phyloP scores from a whole-genome alignment of 2,888 invertebrate genomes.

The Oithona nana region DNA sequence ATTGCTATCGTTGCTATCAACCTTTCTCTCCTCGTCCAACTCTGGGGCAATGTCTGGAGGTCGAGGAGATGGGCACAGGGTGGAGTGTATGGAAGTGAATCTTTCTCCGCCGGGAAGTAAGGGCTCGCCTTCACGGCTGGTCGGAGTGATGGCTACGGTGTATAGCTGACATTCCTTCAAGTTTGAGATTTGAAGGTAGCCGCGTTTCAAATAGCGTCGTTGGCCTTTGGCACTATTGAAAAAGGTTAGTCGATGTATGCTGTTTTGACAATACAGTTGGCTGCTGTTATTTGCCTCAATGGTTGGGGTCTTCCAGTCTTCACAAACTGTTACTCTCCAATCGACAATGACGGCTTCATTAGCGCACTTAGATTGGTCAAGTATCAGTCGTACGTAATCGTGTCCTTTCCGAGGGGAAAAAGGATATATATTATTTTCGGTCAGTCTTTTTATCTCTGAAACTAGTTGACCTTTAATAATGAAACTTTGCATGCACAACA shows the following conservation, averaged over 20 bases:
- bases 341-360: not conserved
- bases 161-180: not conserved
- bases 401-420: too few species aligned
- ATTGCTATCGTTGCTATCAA: not conserved
- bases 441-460: too few species aligned
- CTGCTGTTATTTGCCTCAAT: too few species aligned
- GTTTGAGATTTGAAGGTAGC: not conserved
- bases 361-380: not conserved
- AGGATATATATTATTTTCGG: too few species aligned
- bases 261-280: too few species aligned
- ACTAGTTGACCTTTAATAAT: too few species aligned
- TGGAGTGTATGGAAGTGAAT: not conserved
- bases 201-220: not conserved
- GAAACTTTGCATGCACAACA: too few species aligned
- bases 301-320: not conserved
- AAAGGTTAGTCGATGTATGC: too few species aligned
- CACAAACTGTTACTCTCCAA: not conserved
- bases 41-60: too few species aligned
- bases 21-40: not conserved
- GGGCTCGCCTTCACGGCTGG: not conserved
- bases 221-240: too few species aligned
- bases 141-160: not conserved
- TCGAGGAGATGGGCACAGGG: not conserved
- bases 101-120: not conserved
- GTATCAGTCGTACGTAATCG: too few species aligned